Evolutionary conservation across 2,888 invertebrate species (phyloP), one percentile per base, ranked within the genome.

Genomic region (Drosophila borealis): DNA sequence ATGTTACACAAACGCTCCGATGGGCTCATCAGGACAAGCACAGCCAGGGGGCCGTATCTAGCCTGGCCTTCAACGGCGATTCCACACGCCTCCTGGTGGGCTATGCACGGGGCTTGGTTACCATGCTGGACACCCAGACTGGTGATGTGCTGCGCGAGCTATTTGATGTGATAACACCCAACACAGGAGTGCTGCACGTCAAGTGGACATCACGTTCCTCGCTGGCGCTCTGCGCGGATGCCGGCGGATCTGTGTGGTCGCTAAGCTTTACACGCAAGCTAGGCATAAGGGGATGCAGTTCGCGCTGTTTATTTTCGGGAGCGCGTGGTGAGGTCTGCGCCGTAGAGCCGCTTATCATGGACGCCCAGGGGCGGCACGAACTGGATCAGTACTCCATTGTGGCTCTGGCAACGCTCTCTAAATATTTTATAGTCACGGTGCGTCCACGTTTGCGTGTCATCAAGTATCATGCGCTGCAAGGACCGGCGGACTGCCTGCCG

Each of bases 201-300:
- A 92, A 92, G 68, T 93, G 93, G 93, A 95, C 96, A 73, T 96
- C 96, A 89, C 94, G 95, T 73, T 94, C 95, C 5, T 95, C 95
- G 29, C 91, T 97, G 65, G 97, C 97, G 1, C 93, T 97, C 34
- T 96, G 96, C 81, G 96, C 97, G 19, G 99, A 99, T 90, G 97
- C 97, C 49, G 97, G 98, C 2, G 99, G 99, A 0, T 99, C 98
- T 1, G 98, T 99, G 2, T 99, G 98, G 95, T 96, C 98, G 77
- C 93, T 99, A 39, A 96, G 95, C 85, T 98, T 98, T 90, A 97
- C 96, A 44, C 94, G 98, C 64, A 95, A 97, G 11, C 94, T 98
- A 80, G 98, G 98, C 13, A 96, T 98, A 39, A 94, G 98, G 45
- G 96, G 96, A 0, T 97, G 97, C 91, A 96, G 97, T 70, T 96